Percentiles rank a stretch among this genome's conserved stretches.
Conservation (phyloP, 2,888 invertebrate genomes). For the Dryococelus australis region DNA sequence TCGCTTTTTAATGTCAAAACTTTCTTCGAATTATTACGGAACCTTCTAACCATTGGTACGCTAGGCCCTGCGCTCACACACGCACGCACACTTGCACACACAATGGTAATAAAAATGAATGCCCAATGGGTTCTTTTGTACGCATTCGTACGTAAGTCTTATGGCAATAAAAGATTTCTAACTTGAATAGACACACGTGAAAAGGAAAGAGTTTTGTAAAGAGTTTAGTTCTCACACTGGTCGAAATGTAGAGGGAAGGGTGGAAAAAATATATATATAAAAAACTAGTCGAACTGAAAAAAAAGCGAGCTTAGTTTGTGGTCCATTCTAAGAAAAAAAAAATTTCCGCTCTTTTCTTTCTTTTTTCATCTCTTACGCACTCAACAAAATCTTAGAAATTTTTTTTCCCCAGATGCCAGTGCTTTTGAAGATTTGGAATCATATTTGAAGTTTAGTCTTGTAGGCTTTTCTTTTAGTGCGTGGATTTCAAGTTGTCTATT, state of each 20-base stretch:
- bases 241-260: slow-evolving; percentile 21
- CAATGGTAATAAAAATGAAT: slow-evolving; percentile 30
- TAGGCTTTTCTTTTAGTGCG: slow-evolving; percentile 26
- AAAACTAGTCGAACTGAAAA: background rate
- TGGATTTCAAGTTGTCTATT: slow-evolving; percentile 23
- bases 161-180: slow-evolving; percentile 19
- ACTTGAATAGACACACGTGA: slow-evolving; percentile 6
- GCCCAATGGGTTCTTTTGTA: slow-evolving; percentile 16
- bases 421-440: slow-evolving; percentile 17
- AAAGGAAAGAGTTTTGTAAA: slow-evolving; percentile 23
- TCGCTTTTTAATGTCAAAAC: background rate
- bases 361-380: slow-evolving; percentile 20
- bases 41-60: background rate
- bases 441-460: slow-evolving; percentile 25
- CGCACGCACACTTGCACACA: background rate
- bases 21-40: slow-evolving; percentile 4
- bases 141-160: background rate
- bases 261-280: slow-evolving; percentile 13
- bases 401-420: slow-evolving; percentile 6
- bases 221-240: slow-evolving; percentile 29
- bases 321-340: slow-evolving; percentile 19
- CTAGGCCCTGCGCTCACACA: background rate
- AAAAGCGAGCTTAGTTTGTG: slow-evolving; percentile 21
- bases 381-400: slow-evolving; percentile 10
- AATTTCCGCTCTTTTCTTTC: background rate